phyloP scores from a whole-genome alignment of 2,797 vertebrate genomes.

The Thalassophryne amazonica region DNA sequence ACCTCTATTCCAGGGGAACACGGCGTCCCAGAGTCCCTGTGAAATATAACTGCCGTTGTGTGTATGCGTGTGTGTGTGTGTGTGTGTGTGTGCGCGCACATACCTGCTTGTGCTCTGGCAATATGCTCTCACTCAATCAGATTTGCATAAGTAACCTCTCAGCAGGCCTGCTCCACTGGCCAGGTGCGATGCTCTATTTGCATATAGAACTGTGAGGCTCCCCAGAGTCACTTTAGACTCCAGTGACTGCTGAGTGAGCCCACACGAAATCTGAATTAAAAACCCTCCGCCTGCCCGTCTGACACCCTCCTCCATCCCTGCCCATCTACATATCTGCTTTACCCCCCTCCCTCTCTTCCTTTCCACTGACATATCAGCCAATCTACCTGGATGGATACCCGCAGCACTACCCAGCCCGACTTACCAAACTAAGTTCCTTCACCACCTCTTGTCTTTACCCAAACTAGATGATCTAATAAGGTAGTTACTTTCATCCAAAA shows the following conservation, averaged over 20 bases:
- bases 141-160: constrained; percentile 99
- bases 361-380: constrained; percentile 31
- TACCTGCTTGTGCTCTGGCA: constrained; percentile 78
- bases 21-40: constrained; percentile 74
- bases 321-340: constrained; percentile 54
- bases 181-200: constrained; percentile 98
- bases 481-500: no score
- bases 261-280: constrained; percentile 99
- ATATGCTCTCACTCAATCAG: constrained; percentile 99
- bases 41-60: constrained; percentile 88
- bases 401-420: neutral
- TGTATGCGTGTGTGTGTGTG: constrained; percentile 11
- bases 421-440: neutral
- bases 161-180: constrained; percentile 95
- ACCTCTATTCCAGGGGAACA: constrained; percentile 83
- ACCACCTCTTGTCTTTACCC: no score
- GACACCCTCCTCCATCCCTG: constrained; percentile 55
- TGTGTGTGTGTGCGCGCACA: constrained; percentile 55
- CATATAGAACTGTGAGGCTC: constrained; percentile 99
- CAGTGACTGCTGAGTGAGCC: constrained; percentile 98
- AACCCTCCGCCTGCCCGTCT: constrained; percentile 74
- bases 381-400: constrained; percentile 39
- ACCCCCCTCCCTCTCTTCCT: constrained; percentile 33
- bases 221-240: constrained; percentile 99
- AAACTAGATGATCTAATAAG: no score